These are phyloP conservation scores for Uria lomvia DNA, from an alignment of 2,113 vertebrate species.

Conservation along the genomic window DNA sequence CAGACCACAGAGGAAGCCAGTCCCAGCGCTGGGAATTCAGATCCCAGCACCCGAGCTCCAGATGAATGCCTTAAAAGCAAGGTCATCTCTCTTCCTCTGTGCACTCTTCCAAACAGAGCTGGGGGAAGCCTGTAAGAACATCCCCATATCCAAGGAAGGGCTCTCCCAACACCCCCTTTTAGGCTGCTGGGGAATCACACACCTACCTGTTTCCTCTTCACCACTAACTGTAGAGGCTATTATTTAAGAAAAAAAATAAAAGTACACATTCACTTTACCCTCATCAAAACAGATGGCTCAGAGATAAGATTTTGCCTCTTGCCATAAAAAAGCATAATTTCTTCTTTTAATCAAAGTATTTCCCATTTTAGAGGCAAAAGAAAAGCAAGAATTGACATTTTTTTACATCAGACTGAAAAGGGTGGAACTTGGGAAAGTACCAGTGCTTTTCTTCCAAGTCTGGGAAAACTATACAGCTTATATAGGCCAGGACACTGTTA, in stretches of 20 bases:
- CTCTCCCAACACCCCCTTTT: not conserved
- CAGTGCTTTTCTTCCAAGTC: slow-evolving; percentile 28
- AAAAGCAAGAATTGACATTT: not conserved
- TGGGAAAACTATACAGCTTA: slow-evolving; percentile 36
- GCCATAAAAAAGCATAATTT: not conserved
- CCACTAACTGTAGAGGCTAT: not conserved
- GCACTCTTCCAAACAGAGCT: not conserved
- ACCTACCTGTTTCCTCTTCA: not conserved
- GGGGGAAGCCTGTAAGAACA: not conserved
- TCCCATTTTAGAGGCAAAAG: not conserved
- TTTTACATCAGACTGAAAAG: not conserved
- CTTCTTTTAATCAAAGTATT: not conserved
- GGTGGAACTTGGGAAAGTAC: not conserved
- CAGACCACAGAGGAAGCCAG: not conserved
- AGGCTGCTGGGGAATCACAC: not conserved
- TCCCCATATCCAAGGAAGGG: not conserved
- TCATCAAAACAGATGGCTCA: not conserved
- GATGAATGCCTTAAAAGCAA: slow-evolving; percentile 7
- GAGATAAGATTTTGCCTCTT: not conserved
- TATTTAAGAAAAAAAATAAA: not conserved
- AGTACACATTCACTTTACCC: not conserved
- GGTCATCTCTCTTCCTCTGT: not conserved
- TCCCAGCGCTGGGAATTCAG: not conserved
- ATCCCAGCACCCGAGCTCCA: not conserved
- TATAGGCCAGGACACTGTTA: not conserved